Evolutionary conservation across 2,113 vertebrate species (phyloP).

Genomic region (Pimephales promelas): DNA sequence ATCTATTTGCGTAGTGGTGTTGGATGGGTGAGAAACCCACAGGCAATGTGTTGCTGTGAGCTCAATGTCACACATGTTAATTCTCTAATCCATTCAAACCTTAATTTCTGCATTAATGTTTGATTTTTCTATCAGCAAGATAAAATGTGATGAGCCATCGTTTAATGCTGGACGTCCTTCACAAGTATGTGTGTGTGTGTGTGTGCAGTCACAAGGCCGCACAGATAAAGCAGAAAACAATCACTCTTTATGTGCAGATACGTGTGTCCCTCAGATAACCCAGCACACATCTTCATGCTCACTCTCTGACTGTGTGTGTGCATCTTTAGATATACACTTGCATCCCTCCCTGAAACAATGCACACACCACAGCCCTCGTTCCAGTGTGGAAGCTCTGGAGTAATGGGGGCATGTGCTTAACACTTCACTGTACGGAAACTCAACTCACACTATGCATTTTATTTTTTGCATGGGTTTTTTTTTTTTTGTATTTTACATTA

Average conservation of each 20-base stretch:
- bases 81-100: not conserved
- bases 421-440: no score
- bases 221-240: constrained; percentile 44
- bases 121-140: not conserved
- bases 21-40: not conserved
- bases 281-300: constrained; percentile 10
- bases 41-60: not conserved
- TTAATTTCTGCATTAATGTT: not conserved
- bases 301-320: not conserved
- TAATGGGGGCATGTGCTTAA: not conserved
- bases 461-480: no score
- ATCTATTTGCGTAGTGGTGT: not conserved
- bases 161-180: not conserved
- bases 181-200: not conserved
- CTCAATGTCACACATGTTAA: not conserved
- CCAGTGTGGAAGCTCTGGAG: not conserved
- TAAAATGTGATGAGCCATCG: not conserved
- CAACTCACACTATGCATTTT: no score
- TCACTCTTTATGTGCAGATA: constrained; percentile 18
- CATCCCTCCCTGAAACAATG: not conserved
- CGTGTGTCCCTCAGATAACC: not conserved
- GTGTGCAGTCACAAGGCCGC: constrained; percentile 36
- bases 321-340: not conserved
- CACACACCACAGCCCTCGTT: not conserved
- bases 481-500: no score